phyloP scores from a whole-genome alignment of 2,113 vertebrate genomes.

The Anoplopoma fimbria region DNA sequence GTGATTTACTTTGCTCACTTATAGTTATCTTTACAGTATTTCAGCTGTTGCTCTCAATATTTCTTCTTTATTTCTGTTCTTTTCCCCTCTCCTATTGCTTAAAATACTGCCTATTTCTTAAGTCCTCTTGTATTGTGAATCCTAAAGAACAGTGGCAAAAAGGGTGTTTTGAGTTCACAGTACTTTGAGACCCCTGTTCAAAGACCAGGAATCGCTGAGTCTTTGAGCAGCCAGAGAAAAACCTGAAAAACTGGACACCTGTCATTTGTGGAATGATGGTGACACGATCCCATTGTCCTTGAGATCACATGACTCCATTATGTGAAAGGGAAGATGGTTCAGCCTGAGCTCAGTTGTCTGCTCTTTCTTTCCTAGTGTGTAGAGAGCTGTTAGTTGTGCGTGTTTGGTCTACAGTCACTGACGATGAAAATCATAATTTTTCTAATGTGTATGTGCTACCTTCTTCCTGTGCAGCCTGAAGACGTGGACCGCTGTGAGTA shows the following conservation, averaged over 20 bases:
- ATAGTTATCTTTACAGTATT: background rate
- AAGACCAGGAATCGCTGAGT: background rate
- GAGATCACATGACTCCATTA: slow-evolving; percentile 45
- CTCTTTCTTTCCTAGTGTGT: background rate
- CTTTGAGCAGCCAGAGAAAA: slow-evolving; percentile 18
- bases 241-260: slow-evolving; percentile 67
- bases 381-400: background rate
- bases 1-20: background rate
- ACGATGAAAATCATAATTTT: slow-evolving; percentile 58
- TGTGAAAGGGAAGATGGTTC: slow-evolving; percentile 27
- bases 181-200: background rate
- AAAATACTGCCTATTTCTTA: background rate
- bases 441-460: slow-evolving; percentile 40
- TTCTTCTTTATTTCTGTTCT: no score
- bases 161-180: background rate
- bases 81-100: background rate
- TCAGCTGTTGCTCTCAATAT: background rate
- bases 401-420: background rate
- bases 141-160: background rate
- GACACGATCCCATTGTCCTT: slow-evolving; percentile 54
- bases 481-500: slow-evolving; percentile 72
- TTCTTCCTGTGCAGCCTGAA: slow-evolving; percentile 48
- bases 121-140: background rate
- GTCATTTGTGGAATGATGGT: slow-evolving; percentile 47
- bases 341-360: background rate